Percentiles rank a stretch among this genome's conserved stretches.
Evolutionary conservation across 2,888 invertebrate species (phyloP).

Genomic region (Ectropis crepuscularia): DNA sequence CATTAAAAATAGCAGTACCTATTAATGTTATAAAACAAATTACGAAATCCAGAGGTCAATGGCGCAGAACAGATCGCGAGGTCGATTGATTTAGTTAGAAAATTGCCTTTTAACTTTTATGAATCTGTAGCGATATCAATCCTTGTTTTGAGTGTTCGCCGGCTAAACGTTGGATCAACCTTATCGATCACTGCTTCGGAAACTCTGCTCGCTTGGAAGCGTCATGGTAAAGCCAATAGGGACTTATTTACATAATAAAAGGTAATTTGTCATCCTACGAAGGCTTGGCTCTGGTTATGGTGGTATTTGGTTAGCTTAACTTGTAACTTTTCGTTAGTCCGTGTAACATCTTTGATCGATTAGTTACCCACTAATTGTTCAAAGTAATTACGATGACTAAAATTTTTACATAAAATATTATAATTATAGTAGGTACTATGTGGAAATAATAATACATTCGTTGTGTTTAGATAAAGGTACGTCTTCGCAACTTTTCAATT

Average conservation of each 20-base stretch:
- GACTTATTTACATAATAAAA: conserved; percentile 41
- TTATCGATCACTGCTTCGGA: conserved; percentile 43
- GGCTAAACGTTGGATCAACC: conserved; percentile 37
- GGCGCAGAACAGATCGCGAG: conserved; percentile 48
- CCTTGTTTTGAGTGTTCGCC: conserved; percentile 24
- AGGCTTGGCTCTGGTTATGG: conserved; percentile 31
- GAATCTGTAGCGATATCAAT: conserved; percentile 38
- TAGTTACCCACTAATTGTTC: background rate
- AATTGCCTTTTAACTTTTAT: conserved; percentile 45
- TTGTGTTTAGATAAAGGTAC: too few relatives aligned
- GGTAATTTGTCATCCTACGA: conserved; percentile 37
- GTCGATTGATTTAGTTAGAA: conserved; percentile 42
- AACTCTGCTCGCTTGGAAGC: conserved; percentile 40
- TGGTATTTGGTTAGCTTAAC: conserved; percentile 16
- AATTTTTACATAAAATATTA: too few relatives aligned
- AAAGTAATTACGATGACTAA: too few relatives aligned
- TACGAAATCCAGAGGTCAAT: conserved; percentile 51
- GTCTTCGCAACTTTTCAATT: too few relatives aligned
- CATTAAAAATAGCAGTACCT: conserved; percentile 21
- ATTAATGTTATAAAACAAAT: conserved; percentile 42
- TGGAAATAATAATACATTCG: too few relatives aligned
- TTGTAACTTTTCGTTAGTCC: background rate
- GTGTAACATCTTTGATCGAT: background rate
- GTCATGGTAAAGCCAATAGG: conserved; percentile 38
- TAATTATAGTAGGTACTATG: too few relatives aligned